Base-by-base conservation (phyloP, 1,140 invertebrate genomes). In the Campoletis sonorensis region DNA sequence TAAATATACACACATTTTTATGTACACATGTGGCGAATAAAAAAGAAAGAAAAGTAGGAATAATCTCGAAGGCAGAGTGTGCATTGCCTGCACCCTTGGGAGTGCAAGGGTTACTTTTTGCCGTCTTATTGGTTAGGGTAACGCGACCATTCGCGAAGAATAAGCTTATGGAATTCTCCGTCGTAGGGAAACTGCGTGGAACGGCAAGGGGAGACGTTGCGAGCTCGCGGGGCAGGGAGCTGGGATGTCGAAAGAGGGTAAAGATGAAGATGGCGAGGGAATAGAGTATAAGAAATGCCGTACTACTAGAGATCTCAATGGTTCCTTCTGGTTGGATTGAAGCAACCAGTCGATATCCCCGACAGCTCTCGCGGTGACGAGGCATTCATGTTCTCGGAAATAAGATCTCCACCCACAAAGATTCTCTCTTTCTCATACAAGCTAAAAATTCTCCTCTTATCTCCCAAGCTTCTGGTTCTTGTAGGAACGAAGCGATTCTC, bases 91-190 rank as follows among this genome's bases (percentile, higher is more conserved):
- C 37, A 16, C 49, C 73, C 54, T 23, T 77, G 73, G 49, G 49
- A 77, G 30, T 67, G 37, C 76, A 64, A 82, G 64, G 80, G 68
- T 75, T 76, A 79, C 80, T 86, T 82, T 86, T 82, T 76, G 67
- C 70, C 77, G 83, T 75, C 82, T 80, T 81, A 82, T 72, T 81
- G 79, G 79, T 81, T 83, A 82, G 82, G 75, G 79, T 78, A 79
- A 82, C 64, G 61, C 75, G 80, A 64, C 33, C 11, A 33, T 67
- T 83, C 54, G 58, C 81, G 61, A 45, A 79, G 79, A 81, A 84
- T 73, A 72, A 79, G 83, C 83, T 83, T 81, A 82, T 75, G 82
- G 83, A 84, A 85, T 86, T 84, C 84, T 73, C 76, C 73, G 49
- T 70, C 79, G 58, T 8, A 37, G 18, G 18, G 30, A 70, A 15